Base-by-base conservation (phyloP, 2,888 invertebrate genomes). In the Pasiphila rectangulata region DNA sequence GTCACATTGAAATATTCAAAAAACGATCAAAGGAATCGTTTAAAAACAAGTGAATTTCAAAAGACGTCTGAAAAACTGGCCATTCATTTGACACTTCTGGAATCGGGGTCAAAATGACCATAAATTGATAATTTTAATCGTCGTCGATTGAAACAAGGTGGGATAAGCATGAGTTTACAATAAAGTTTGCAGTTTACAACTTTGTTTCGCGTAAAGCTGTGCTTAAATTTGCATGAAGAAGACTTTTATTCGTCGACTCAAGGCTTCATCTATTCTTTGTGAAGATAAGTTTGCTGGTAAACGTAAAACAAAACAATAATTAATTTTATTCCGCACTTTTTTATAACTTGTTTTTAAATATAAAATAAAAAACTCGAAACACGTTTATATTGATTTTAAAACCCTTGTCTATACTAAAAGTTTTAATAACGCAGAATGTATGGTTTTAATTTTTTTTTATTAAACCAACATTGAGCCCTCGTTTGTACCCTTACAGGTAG, bases 81-180 rank as follows among this genome's bases (percentile, higher is more conserved):
- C 27, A 48, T 56, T 41, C 27, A 48, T 38, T 51, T 35, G 36
- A 30, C 71, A 75, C 74, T 78, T 73, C 78, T 75, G 81, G 76
- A 81, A 72, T 67, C 63, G 63, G 63, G 68, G 67, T 72, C 59
- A 38, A 17, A 59, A 71, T 68, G 62, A 63, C 73, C 72, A 83
- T 86, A 86, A 86, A 84, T 82, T 83, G 59, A 56, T 80, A 78
- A 79, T 84, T 78, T 87, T 85, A 86, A 86, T 86, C 75, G 75
- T 75, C 69, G 74, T 75, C 69, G 76, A 81, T 82, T 81, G 75
- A 83, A 84, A 86, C 84, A 86, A 85, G 83, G 61, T 65, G 72
- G 70, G 51, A 68, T 74, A 72, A 69, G 66, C 70, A 63, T 61
- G 63, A 63, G 61, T 55, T 61, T 67, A 78, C 72, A 75, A 79